Base-by-base conservation (phyloP, 2,888 invertebrate genomes). In the Chirona hameri region DNA sequence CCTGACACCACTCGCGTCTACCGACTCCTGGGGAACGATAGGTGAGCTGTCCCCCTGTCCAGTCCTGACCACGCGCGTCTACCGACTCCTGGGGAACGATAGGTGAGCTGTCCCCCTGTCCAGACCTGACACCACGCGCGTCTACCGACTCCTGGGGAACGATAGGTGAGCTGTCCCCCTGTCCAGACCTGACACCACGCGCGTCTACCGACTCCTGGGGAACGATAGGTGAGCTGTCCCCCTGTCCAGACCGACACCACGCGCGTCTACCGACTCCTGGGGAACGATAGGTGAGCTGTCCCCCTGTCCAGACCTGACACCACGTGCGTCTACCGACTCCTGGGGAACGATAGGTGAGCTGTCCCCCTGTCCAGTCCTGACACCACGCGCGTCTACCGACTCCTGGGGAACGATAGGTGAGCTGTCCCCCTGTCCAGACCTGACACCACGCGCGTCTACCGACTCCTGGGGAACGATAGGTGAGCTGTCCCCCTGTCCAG, bases 391-490 rank as follows among this genome's bases (percentile, higher is more conserved):
- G 39, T 39, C 39, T 39, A 39, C 39, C 39, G 39, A 7, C 39
- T 39, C 4, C 39, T 39, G 39, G 39, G 39, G 39, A 39, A 39
- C 39, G n/a, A 39, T 39, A n/a, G n/a, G n/a, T n/a, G n/a, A n/a
- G n/a, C n/a, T n/a, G n/a, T n/a, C n/a, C n/a, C n/a, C n/a, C n/a
- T n/a, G n/a, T n/a, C n/a, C n/a, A n/a, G n/a, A n/a, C n/a, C 93
- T 85, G 99, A 99, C 91, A 92, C 92, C 86, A 95, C 96, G 86
- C 91, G 97, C 87, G 93, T 93, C 76, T 99, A 98, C 90, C 91
- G 95, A 86, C 91, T 99, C 86, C 91, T 99, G 85, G 98, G 98
- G 85, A 94, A 95, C 86, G 99, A 99, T 90, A 97, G 97, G 98
- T 97, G 18, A 39, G 76, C 21, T 2, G 65, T 12, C 55, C 15